Base-by-base conservation (phyloP, 2,888 invertebrate species). In the Philereme vetulata region DNA sequence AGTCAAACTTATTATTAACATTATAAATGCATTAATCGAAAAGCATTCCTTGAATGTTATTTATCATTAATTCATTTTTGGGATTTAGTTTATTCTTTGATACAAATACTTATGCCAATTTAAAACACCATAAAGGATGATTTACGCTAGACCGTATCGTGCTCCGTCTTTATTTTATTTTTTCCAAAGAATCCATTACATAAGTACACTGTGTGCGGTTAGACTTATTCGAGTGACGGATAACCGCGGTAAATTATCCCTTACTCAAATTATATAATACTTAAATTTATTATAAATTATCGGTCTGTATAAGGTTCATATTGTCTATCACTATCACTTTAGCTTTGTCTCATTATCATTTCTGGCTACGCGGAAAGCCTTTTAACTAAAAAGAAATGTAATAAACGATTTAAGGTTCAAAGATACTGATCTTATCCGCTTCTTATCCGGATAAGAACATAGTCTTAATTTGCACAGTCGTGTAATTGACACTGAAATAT, bases 1-100 rank as follows among this genome's bases (percentile, higher is more conserved):
- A 48, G 40, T 60, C 51, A 46, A 60, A 57, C 56, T 60, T 56
- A 60, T 54, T 43, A 4, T 35, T 35, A 56, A 52, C 43, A 60
- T n/a, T 56, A 52, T 62, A 65, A 66, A 68, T 68, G 61, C 63
- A 66, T 42, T 56, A 35, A 50, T 47, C 40, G 8, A 50, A 53
- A 53, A 44, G 21, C 43, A n/a, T 44, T 47, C 10, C 32, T 42
- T 40, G 10, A 51, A 60, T 6, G 48, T 10, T 11, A 10, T 47
- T 47, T 48, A 48, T 6, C 32, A 7, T 32, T 36, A 21, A 33
- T 11, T 50, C 21, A 21, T 21, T 21, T 21, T 55, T 51, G 38
- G 47, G 34, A 48, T 49, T 42, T 43, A 42, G 4, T 43, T 36
- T 43, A 43, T 44, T 34, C 43, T 54, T 46, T 10, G 53, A 38